A percentile compares a stretch with the other conserved stretches of the same genome.
These are phyloP conservation scores for Oligia fasciuncula DNA, from an alignment of 2,888 invertebrate species.

Conservation along the genomic window DNA sequence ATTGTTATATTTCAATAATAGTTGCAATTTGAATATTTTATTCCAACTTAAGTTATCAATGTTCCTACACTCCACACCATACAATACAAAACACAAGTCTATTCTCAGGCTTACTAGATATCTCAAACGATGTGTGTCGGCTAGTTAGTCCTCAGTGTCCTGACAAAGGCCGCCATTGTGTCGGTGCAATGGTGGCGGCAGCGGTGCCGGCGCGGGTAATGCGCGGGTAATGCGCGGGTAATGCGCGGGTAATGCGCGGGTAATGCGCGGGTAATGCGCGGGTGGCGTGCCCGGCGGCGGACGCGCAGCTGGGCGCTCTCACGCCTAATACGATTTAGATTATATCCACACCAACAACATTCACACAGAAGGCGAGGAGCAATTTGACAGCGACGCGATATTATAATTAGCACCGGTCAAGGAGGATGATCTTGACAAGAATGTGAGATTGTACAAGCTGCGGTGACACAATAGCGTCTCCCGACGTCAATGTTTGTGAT, in stretches of 20 bases:
- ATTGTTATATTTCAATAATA: neutral
- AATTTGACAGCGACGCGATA: neutral
- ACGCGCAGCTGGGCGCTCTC: conserved; percentile 51
- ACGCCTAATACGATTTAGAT: conserved; percentile 60
- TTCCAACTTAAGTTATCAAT: neutral
- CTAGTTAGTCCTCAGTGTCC: neutral
- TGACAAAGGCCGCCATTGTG: conserved; percentile 4
- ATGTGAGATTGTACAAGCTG: neutral
- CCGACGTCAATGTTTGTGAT: neutral
- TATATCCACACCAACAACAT: conserved; percentile 14
- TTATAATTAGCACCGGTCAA: neutral
- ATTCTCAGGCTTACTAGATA: neutral
- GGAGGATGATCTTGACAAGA: neutral
- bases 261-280: conserved; percentile 41
- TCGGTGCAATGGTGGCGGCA: conserved; percentile 5
- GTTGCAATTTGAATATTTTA: neutral
- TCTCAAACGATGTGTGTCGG: neutral
- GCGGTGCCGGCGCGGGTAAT: conserved; percentile 35
- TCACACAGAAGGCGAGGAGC: conserved; percentile 20
- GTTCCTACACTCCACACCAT: neutral
- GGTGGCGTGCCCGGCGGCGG: conserved; percentile 46
- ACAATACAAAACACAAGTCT: neutral
- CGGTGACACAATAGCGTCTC: neutral
- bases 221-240: no score
- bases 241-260: no score